A percentile compares a stretch with the other conserved stretches of the same genome.
Conservation (phyloP, 2,888 invertebrate species). For the Diaphora mendica region DNA sequence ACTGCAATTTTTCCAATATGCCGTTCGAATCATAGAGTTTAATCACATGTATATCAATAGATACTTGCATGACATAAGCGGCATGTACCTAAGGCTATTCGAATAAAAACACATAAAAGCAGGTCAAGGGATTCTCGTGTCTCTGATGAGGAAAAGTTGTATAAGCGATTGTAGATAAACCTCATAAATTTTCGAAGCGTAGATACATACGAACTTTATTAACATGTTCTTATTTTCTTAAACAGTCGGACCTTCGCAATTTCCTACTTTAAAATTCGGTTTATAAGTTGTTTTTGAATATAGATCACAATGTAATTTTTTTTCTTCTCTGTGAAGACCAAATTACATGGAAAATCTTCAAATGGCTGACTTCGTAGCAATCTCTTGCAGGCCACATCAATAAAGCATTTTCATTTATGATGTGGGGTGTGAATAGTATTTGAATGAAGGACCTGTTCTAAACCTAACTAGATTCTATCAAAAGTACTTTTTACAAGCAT, state of each 20-base stretch:
- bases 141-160: constrained; percentile 37
- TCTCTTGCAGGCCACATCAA: no score
- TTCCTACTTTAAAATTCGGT: not conserved
- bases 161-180: constrained; percentile 23
- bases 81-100: constrained; percentile 11
- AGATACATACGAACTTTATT: not conserved
- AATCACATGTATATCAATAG: not conserved
- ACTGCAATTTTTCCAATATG: not conserved
- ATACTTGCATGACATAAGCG: constrained; percentile 14
- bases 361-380: no score
- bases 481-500: no score
- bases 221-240: not conserved
- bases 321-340: no score
- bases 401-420: no score
- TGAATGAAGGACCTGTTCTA: no score
- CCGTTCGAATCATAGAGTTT: not conserved
- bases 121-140: constrained; percentile 41
- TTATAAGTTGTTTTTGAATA: not conserved
- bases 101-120: constrained; percentile 27
- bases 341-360: no score
- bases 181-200: constrained; percentile 26
- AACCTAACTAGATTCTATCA: no score
- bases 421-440: no score
- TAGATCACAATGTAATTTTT: not conserved
- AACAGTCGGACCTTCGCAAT: not conserved